Percentiles rank a stretch among this genome's conserved stretches.
These are phyloP conservation scores for Drosophila mulleri DNA, from an alignment of 2,888 invertebrate genomes.

Conservation along the genomic window DNA sequence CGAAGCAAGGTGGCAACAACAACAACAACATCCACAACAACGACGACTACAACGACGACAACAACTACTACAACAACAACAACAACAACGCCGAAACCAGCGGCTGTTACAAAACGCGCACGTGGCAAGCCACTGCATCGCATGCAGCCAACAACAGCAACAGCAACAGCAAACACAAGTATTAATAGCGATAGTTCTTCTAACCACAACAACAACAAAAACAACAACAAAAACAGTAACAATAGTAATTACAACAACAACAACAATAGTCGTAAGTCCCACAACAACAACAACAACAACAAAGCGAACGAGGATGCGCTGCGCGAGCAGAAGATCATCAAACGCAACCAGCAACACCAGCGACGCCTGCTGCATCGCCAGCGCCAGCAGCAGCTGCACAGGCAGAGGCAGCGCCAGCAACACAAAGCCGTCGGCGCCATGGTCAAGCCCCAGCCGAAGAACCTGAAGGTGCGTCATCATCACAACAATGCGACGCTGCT, in stretches of 20 bases:
- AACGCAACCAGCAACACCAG: slow-evolving; percentile 42
- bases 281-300: slow-evolving; percentile 38
- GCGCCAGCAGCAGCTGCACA: slow-evolving; percentile 24
- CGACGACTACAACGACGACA: slow-evolving; percentile 25
- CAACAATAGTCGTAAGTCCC: slow-evolving; percentile 60
- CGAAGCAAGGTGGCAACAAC: slow-evolving; percentile 26
- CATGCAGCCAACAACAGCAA: slow-evolving; percentile 44
- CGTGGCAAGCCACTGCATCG: slow-evolving; percentile 51
- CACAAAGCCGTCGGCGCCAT: slow-evolving; percentile 47
- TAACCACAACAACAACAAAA: slow-evolving; percentile 40
- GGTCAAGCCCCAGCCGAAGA: slow-evolving; percentile 75
- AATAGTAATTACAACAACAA: slow-evolving; percentile 36
- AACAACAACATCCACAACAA: background rate
- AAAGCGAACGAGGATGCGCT: slow-evolving; percentile 40
- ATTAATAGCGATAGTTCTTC: slow-evolving; percentile 75
- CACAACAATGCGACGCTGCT: slow-evolving; percentile 76
- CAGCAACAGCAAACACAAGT: slow-evolving; percentile 55
- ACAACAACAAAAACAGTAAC: slow-evolving; percentile 43
- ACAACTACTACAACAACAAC: slow-evolving; percentile 51
- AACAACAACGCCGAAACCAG: slow-evolving; percentile 51
- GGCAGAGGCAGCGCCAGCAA: slow-evolving; percentile 54
- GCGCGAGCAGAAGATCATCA: slow-evolving; percentile 57
- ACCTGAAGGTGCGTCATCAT: slow-evolving; percentile 79
- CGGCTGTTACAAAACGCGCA: slow-evolving; percentile 45
- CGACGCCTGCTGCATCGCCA: slow-evolving; percentile 52